phyloP scores from a whole-genome alignment of 2,113 vertebrate species.

The Hylia prasina region DNA sequence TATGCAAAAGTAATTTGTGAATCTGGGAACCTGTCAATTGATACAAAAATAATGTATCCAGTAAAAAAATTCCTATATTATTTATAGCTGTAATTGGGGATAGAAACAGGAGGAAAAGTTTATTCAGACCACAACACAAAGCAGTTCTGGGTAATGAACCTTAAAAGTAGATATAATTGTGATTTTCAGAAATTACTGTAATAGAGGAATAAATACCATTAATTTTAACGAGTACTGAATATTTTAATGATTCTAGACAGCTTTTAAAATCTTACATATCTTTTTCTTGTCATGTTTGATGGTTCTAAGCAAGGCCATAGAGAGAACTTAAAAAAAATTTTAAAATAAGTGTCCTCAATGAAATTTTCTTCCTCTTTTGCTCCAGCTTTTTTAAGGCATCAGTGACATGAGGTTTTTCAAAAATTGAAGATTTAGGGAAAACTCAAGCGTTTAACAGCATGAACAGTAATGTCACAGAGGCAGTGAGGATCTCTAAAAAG shows the following conservation, averaged over 20 bases:
- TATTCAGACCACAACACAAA: background rate
- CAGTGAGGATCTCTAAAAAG: background rate
- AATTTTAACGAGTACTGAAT: background rate
- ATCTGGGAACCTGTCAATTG: background rate
- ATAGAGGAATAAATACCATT: background rate
- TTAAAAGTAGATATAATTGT: background rate
- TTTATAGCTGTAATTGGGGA: background rate
- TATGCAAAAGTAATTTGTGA: slow-evolving; percentile 13
- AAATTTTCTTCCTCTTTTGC: background rate
- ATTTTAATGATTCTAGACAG: background rate
- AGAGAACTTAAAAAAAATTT: background rate
- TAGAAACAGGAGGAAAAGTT: background rate
- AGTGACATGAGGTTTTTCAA: background rate
- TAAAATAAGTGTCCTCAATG: background rate
- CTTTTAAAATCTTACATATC: background rate
- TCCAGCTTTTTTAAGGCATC: background rate
- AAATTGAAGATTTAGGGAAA: background rate
- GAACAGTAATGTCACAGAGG: background rate
- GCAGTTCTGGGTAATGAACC: background rate
- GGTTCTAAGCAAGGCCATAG: background rate
- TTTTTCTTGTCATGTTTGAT: background rate
- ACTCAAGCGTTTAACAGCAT: background rate
- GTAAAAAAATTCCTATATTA: background rate
- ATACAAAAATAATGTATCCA: background rate
- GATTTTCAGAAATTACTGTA: background rate